Evolutionary conservation across 2,113 vertebrate species (phyloP).

Genomic region (Damaliscus lunatus): DNA sequence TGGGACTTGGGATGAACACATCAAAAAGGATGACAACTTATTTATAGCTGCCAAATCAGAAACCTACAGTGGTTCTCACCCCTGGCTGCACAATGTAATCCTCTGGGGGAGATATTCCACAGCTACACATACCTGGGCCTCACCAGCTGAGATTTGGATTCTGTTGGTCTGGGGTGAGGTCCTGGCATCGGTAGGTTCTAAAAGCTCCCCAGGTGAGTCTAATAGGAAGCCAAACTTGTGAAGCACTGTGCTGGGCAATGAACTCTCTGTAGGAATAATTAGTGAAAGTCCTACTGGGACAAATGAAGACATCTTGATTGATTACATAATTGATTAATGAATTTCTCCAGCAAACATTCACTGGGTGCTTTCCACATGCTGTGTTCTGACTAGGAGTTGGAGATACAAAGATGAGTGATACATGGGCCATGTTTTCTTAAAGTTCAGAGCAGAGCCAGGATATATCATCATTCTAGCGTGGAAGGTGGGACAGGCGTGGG

Average conservation of each 20-base stretch:
- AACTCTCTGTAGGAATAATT: conserved; percentile 43
- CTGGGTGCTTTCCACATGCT: background rate
- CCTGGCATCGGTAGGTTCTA: background rate
- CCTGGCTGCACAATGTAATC: background rate
- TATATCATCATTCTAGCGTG: background rate
- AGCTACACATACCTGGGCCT: background rate
- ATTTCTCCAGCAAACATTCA: conserved; percentile 48
- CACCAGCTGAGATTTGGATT: background rate
- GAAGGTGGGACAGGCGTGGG: background rate
- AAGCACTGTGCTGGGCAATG: conserved; percentile 1
- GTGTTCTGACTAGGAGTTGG: background rate
- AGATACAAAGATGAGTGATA: background rate
- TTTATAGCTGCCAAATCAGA: background rate
- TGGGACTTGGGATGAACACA: background rate
- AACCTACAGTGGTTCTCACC: background rate
- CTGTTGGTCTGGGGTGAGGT: background rate
- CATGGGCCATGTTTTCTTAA: background rate
- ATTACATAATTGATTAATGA: conserved; percentile 53
- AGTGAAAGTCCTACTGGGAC: conserved; percentile 20
- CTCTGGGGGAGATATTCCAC: background rate
- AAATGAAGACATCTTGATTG: conserved; percentile 39
- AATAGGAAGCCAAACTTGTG: background rate
- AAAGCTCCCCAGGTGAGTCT: background rate
- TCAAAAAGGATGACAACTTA: background rate
- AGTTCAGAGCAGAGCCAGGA: background rate